Base-by-base conservation (phyloP, 2,888 invertebrate species). In the Trichogramma dendrolimi region DNA sequence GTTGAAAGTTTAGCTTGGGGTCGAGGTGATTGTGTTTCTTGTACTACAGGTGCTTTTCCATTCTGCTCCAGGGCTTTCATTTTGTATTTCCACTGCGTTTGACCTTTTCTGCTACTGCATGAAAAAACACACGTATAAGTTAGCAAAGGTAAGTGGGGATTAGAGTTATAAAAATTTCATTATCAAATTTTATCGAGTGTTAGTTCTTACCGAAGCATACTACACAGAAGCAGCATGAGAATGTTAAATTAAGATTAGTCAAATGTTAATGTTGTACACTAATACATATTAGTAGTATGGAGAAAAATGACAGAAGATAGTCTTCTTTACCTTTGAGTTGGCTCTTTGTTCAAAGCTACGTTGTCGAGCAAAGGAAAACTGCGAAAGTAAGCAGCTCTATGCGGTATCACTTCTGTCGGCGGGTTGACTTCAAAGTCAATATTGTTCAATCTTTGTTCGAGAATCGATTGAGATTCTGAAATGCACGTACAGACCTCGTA, bases 311-410 rank as follows among this genome's bases (percentile, higher is more conserved):
- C 3, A 27, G n/a, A 43, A n/a, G 5, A 47, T 40, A 49, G 7
- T 4, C 6, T 53, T 41, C 65, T 64, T 79, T 81, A 87, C 87
- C 86, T 85, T 74, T 84, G 83, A 61, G 86, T 83, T 48, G 89
- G 88, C 71, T 89, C 89, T 79, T 89, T 88, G 76, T 89, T 91
- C 64, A 93, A 82, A 61, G 88, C 82, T 44, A 86, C 84, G 66
- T 83, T 86, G 79, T 94, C 92, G 67, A 97, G 84, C 49, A 91
- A 80, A 55, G 96, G 96, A 82, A 97, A 94, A 74, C 86, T 90
- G 79, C 90, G 84, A 82, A 87, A 86, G 80, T 87, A 87, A 40
- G 88, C 86, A 66, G 88, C 86, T 72, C 87, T 84, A 78, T 87
- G 87, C 63, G 88, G 86, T 74, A 91, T 83, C 55, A 94, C 85